phyloP scores from a whole-genome alignment of 2,888 invertebrate genomes.

The Mesoligia furuncula region DNA sequence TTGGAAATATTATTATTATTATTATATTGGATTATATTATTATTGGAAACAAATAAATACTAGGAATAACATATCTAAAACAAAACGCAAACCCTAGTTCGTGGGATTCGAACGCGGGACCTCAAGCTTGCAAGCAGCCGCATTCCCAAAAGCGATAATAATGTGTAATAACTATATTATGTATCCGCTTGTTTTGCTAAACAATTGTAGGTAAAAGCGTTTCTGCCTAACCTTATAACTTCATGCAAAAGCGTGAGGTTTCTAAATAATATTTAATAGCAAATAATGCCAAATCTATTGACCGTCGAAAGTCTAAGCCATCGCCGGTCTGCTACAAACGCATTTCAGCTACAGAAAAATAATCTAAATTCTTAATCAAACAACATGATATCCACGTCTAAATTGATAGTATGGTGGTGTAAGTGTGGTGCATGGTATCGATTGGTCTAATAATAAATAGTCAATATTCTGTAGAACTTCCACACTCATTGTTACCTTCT shows the following conservation, averaged over 20 bases:
- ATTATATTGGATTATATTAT: no score
- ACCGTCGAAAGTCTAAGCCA: no score
- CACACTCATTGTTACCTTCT: conserved; percentile 35
- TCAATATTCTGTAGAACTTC: conserved; percentile 11
- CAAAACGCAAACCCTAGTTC: not conserved
- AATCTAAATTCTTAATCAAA: not conserved
- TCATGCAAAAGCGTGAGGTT: not conserved
- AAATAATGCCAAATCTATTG: not conserved
- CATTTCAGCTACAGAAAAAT: not conserved
- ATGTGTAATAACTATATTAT: not conserved
- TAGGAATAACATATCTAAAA: not conserved
- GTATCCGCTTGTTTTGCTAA: not conserved
- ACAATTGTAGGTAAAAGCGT: not conserved
- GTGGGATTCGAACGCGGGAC: conserved; percentile 1
- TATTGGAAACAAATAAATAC: not conserved
- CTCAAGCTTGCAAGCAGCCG: not conserved
- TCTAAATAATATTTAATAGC: not conserved
- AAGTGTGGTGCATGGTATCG: conserved; percentile 28
- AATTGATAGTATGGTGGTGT: not conserved
- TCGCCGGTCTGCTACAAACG: not conserved
- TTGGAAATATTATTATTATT: no score
- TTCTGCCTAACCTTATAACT: not conserved
- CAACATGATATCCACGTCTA: not conserved
- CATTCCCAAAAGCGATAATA: not conserved
- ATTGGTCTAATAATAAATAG: conserved; percentile 41